A percentile compares a stretch with the other conserved stretches of the same genome.
Conservation (phyloP, 92 coral and sea anemone species). For the Chrysogorgia sp. region DNA sequence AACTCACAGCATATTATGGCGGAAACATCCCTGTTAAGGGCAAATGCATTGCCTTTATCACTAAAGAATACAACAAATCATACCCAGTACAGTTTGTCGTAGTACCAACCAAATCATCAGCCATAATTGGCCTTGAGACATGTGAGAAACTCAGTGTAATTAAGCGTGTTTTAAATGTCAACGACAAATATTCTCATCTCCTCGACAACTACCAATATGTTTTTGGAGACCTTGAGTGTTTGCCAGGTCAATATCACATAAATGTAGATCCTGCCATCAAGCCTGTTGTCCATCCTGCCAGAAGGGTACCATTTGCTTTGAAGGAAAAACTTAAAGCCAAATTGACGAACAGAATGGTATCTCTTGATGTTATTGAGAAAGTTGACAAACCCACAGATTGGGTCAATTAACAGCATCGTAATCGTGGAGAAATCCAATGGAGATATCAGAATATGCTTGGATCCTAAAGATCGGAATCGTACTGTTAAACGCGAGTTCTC, state of each 20-base stretch:
- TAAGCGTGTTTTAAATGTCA: not conserved
- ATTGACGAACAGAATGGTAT: not conserved
- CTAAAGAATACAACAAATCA: not conserved
- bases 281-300: slow-evolving; percentile 2
- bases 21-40: slow-evolving; percentile 30
- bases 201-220: not conserved
- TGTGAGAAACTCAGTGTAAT: not conserved
- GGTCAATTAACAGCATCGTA: not conserved
- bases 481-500: no score
- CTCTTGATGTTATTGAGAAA: not conserved
- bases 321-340: not conserved
- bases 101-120: not conserved
- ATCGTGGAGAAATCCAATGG: not conserved
- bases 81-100: not conserved
- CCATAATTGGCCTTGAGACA: not conserved
- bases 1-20: slow-evolving; percentile 30
- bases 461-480: not conserved
- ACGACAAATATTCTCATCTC: not conserved
- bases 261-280: not conserved
- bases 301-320: not conserved
- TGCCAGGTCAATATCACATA: not conserved
- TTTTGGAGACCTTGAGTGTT: not conserved
- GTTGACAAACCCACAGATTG: slow-evolving; percentile 3
- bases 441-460: not conserved
- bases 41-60: not conserved